These are phyloP conservation scores for Pterostichus madidus DNA, from an alignment of 2,888 invertebrate species.

Conservation along the genomic window DNA sequence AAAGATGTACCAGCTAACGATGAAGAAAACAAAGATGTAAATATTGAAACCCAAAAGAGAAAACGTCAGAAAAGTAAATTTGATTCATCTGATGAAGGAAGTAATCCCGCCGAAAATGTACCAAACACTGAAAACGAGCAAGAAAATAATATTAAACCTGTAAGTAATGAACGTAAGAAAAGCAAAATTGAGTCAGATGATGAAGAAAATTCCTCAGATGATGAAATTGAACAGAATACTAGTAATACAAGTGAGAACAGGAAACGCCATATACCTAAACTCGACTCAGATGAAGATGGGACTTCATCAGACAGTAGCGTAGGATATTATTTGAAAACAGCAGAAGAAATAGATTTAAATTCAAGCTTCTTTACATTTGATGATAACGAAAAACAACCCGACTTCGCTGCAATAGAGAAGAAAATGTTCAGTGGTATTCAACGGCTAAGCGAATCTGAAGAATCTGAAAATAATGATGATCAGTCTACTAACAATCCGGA, in stretches of 20 bases:
- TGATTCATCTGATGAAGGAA: slow-evolving; percentile 53
- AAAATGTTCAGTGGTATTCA: slow-evolving; percentile 73
- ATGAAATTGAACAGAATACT: slow-evolving; percentile 7
- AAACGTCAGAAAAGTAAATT: slow-evolving; percentile 37
- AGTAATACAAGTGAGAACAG: slow-evolving; percentile 13
- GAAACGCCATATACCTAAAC: slow-evolving; percentile 28
- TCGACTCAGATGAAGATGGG: slow-evolving; percentile 69
- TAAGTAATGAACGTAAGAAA: slow-evolving; percentile 9
- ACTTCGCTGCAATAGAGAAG: slow-evolving; percentile 73
- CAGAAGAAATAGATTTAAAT: slow-evolving; percentile 79
- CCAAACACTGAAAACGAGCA: not conserved
- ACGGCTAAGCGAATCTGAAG: slow-evolving; percentile 73
- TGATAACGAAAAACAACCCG: slow-evolving; percentile 61
- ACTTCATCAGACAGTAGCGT: slow-evolving; percentile 78
- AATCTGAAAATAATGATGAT: slow-evolving; percentile 69
- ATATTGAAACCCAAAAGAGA: slow-evolving; percentile 10
- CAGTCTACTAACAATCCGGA: slow-evolving; percentile 57
- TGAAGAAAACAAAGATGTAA: slow-evolving; percentile 10
- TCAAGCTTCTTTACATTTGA: slow-evolving; percentile 78
- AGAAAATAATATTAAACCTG: not conserved
- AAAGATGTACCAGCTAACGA: not conserved
- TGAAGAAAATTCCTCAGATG: slow-evolving; percentile 36
- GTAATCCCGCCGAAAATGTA: slow-evolving; percentile 24
- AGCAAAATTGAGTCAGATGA: slow-evolving; percentile 4
- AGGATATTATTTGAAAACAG: slow-evolving; percentile 79